Base-by-base conservation (phyloP, 2,888 invertebrate species). In the Tinea trinotella region DNA sequence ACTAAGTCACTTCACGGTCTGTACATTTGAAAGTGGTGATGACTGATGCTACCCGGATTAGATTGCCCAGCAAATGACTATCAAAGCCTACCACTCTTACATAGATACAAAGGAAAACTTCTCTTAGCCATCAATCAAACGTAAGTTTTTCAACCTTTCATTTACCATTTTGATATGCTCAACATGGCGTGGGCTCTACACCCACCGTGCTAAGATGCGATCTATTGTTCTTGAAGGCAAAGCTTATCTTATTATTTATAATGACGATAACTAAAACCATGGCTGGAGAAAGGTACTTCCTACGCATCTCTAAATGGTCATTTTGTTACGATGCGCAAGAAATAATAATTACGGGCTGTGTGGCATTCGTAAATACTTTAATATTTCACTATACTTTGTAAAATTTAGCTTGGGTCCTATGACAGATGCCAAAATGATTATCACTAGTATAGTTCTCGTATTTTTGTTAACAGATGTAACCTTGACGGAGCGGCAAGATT, bases 231-330 rank as follows among this genome's bases (percentile, higher is more conserved):
- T 9, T 48, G 6, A 40, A 13, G 40, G 7, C 48, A 19, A n/a
- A 1, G 2, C 48, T 48, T 48, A 48, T 48, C 48, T 48, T 17
- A 48, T 48, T 48, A 48, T 48, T 18, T 48, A 48, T 48, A 48
- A 48, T 48, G 48, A 18, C 10, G 48, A 48, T 48, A 48, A 20
- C 19, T 40, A 20, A 20, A 48, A 19, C 10, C 19, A 48, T 7
- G 19, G 7, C 12, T n/a, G n/a, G 13, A 40, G 40, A 40, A 40
- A 40, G 6, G 40, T 12, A 18, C 48, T 18, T 4, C 48, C 48
- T 48, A 48, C 48, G 48, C 48, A 5, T 15, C 30, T 30, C 30
- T 40, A 40, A 40, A 40, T 40, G 40, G 40, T 2, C 40, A 15
- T 40, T 40, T 15, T 40, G 40, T 7, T 30, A 5, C 7, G 7